Evolutionary conservation across 2,797 vertebrate species (phyloP), one percentile per base, ranked within the genome.

Genomic region (Enteromius radiatus): DNA sequence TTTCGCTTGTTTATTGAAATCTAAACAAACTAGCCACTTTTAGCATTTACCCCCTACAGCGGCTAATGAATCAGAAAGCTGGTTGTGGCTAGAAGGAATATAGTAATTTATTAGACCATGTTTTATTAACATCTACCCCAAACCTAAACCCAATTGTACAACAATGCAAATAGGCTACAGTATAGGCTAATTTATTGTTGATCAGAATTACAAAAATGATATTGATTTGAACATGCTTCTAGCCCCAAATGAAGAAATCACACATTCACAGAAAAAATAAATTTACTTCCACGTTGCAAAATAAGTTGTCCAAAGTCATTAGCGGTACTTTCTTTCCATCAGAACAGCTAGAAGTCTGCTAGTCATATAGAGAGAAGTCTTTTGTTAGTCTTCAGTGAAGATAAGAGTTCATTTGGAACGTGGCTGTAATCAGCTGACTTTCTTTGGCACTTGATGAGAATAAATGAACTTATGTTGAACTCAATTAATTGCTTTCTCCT

Each of bases 401-500:
- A 76, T 64, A 68, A 59, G 36, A 76, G 71, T 43, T 74, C 3
- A 64, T 84, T 81, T 81, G 23, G 36, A 77, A 74, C 61, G 4
- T 80, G 38, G 26, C 79, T 43, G 33, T 64, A 70, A 86, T 84
- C 78, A 63, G 41, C 52, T 38, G 61, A 38, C 61, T 78, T 78
- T 81, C 82, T 81, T 36, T 78, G 79, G 49, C 80, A 68, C 79
- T 84, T 59, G 61, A 64, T 41, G 78, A 84, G 65, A 67, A 84
- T 33, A 26, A 38, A 76, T 82, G 74, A 84, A 84, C 80, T 47
- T 33, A 23, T 68, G 52, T 43, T 71, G 76, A 84, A 84, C 80
- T 64, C 78, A 80, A 82, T 86, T 80, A 82, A 81, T 64, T 70
- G 26, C 10, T 47, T 80, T 61, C 68, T 80, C 38, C 26, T 23